phyloP scores from a whole-genome alignment of 2,797 vertebrate genomes.

The Epinephelus coioides region DNA sequence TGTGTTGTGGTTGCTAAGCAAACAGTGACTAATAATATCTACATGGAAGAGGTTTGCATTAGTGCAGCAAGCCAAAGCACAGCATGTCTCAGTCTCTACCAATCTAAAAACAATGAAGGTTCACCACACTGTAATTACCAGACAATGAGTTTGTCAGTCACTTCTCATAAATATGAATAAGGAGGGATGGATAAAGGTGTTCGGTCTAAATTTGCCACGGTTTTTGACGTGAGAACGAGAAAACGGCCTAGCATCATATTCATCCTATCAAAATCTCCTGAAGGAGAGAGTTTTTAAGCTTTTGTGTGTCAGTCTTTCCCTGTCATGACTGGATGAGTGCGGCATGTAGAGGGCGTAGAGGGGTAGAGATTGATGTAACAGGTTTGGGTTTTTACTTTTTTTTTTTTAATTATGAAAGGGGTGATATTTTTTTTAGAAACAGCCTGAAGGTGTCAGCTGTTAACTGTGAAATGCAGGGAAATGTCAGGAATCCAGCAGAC shows the following conservation, averaged over 20 bases:
- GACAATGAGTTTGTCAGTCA: conserved; percentile 87
- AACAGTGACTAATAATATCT: conserved; percentile 88
- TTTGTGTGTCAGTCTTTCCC: conserved; percentile 84
- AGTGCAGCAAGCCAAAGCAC: conserved; percentile 83
- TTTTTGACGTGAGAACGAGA: conserved; percentile 82
- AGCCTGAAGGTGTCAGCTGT: conserved; percentile 65
- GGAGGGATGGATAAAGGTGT: conserved; percentile 83
- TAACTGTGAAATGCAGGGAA: conserved; percentile 49
- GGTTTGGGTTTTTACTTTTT: conserved; percentile 69
- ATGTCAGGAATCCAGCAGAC: conserved; percentile 15
- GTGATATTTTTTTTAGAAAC: conserved; percentile 46
- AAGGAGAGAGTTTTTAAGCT: conserved; percentile 81
- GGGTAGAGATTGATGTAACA: conserved; percentile 81
- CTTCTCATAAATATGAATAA: conserved; percentile 86
- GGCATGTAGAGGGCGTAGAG: conserved; percentile 77
- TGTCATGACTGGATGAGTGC: conserved; percentile 80
- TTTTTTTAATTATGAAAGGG: conserved; percentile 56
- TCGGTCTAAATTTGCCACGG: conserved; percentile 82
- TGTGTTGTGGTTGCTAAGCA: conserved; percentile 88
- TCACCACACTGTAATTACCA: conserved; percentile 87
- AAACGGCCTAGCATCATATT: conserved; percentile 80
- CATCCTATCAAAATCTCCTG: conserved; percentile 81
- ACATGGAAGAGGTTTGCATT: conserved; percentile 83
- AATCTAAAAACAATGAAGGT: conserved; percentile 87
- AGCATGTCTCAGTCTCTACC: conserved; percentile 85